Conservation (phyloP, 2,797 vertebrate species). For the Oreochromis mossambicus region DNA sequence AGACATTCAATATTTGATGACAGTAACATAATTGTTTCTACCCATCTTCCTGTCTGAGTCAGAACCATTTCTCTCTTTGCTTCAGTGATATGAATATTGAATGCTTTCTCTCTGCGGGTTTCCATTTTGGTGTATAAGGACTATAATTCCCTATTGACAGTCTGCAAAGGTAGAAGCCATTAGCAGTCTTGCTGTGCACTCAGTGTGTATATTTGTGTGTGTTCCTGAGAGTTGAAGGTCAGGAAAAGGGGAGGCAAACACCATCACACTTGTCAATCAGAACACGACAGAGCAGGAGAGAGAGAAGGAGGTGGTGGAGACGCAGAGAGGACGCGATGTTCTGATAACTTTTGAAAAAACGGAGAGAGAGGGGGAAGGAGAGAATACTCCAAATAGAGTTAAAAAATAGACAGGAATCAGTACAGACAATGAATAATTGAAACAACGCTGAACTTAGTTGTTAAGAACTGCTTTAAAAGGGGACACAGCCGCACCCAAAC, state of each 20-base stretch:
- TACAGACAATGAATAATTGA: constrained; percentile 39
- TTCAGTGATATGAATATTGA: constrained; percentile 9
- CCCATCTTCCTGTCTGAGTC: neutral
- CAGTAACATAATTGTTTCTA: neutral
- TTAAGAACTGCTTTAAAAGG: constrained; percentile 2
- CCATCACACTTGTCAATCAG: constrained; percentile 65
- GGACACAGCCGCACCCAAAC: neutral
- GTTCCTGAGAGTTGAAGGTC: constrained; percentile 64
- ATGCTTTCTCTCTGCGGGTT: neutral
- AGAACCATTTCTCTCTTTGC: neutral
- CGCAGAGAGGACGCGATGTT: neutral
- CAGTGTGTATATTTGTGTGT: constrained; percentile 20
- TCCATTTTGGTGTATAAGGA: constrained; percentile 1
- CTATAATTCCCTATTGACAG: constrained; percentile 37
- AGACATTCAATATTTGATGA: neutral
- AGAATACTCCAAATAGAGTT: neutral
- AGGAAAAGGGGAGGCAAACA: constrained; percentile 61
- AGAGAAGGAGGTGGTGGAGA: neutral
- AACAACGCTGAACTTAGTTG: neutral
- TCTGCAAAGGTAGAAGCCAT: constrained; percentile 51
- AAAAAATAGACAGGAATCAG: neutral
- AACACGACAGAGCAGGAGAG: neutral
- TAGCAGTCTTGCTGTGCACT: constrained; percentile 47
- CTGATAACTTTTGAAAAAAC: neutral
- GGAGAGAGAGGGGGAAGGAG: neutral